Evolutionary conservation across 1,140 invertebrate genomes (phyloP).

Genomic region (Micrasema longulum): DNA sequence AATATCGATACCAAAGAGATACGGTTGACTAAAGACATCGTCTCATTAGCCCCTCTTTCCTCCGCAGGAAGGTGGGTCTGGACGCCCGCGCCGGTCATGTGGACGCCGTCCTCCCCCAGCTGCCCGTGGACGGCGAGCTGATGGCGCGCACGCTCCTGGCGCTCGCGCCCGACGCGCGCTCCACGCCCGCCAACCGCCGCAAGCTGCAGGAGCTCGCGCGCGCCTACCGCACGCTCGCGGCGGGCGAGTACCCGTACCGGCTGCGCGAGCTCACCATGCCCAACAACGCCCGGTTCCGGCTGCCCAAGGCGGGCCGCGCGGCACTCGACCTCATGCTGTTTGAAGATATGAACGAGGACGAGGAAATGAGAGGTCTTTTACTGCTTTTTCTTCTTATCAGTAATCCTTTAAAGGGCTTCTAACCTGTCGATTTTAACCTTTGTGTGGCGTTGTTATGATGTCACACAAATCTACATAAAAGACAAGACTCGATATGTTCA

Average conservation of each 20-base stretch:
- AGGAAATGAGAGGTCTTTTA: slow-evolving; percentile 53
- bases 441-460: too few relatives aligned
- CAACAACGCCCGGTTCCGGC: slow-evolving; percentile 37
- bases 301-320: slow-evolving; percentile 50
- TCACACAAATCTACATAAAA: too few relatives aligned
- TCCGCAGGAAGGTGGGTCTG: slow-evolving; percentile 60
- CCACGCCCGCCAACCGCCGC: slow-evolving; percentile 50
- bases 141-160: slow-evolving; percentile 65
- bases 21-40: too few relatives aligned
- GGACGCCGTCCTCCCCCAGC: slow-evolving; percentile 76
- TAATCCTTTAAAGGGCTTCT: too few relatives aligned
- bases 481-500: too few relatives aligned
- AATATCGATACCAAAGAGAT: too few relatives aligned
- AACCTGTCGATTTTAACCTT: too few relatives aligned
- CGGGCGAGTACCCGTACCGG: slow-evolving; percentile 58
- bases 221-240: slow-evolving; percentile 56
- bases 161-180: slow-evolving; percentile 49
- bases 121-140: slow-evolving; percentile 72
- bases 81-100: slow-evolving; percentile 86
- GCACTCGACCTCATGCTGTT: slow-evolving; percentile 56
- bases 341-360: slow-evolving; percentile 54
- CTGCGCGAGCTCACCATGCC: slow-evolving; percentile 30
- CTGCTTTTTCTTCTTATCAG: not conserved
- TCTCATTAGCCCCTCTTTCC: not conserved
- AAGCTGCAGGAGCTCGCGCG: slow-evolving; percentile 56